Conservation (phyloP, 2,888 invertebrate species). For the Leptinotarsa tumamoca region DNA sequence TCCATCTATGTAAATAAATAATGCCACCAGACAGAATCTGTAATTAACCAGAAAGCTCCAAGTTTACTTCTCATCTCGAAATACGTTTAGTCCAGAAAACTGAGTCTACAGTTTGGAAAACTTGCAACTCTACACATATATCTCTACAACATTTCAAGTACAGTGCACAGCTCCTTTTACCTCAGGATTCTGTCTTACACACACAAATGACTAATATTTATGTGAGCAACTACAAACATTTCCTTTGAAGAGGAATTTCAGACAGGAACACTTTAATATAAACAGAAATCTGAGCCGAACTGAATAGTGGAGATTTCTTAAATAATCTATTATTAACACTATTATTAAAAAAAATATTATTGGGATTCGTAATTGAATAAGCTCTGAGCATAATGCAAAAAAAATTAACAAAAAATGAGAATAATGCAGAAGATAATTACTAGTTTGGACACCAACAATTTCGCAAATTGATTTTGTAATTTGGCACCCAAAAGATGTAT, state of each 20-base stretch:
- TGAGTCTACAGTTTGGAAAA: background rate
- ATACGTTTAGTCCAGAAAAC: background rate
- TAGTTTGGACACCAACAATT: no score
- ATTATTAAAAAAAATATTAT: no score
- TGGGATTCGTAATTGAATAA: no score
- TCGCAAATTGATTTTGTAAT: no score
- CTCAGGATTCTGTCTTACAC: constrained; percentile 4
- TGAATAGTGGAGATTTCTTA: no score
- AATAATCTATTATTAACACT: no score
- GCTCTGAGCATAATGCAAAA: no score
- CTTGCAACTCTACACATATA: background rate
- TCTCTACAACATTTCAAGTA: background rate
- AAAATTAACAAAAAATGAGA: no score
- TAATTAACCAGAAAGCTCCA: background rate
- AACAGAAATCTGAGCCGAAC: background rate
- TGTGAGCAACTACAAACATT: background rate
- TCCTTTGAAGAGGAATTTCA: background rate
- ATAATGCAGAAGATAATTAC: no score
- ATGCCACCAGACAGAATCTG: background rate
- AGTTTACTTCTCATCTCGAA: constrained; percentile 1
- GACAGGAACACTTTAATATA: background rate
- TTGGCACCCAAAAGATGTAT: no score
- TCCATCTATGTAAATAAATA: background rate
- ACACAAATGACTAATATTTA: constrained; percentile 9
- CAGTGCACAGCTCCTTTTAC: background rate